Evolutionary conservation across 2,113 vertebrate species (phyloP).

Genomic region (Eubucco bourcierii): DNA sequence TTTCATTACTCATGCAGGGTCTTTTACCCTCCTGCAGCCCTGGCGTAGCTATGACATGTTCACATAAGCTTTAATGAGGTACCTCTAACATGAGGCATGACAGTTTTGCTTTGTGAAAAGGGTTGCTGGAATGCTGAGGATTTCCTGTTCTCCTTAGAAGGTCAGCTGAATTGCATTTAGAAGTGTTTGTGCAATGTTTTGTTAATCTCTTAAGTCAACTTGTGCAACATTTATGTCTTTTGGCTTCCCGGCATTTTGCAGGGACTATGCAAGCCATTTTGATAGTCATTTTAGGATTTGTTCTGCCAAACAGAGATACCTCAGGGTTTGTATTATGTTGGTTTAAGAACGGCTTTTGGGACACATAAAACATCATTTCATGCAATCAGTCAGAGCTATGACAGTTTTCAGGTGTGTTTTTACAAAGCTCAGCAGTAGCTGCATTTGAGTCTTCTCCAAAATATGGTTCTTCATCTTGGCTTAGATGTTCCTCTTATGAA

Average conservation of each 20-base stretch:
- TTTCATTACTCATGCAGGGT: neutral
- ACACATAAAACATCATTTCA: neutral
- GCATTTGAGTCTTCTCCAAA: neutral
- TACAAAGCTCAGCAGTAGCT: neutral
- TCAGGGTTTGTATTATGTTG: neutral
- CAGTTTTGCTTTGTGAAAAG: neutral
- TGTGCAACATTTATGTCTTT: neutral
- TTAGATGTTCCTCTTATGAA: neutral
- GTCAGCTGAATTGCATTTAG: neutral
- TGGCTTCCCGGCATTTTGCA: neutral
- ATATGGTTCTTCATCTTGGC: neutral
- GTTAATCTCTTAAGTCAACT: neutral
- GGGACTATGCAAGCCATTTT: neutral
- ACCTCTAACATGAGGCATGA: neutral
- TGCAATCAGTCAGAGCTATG: neutral
- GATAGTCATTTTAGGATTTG: neutral
- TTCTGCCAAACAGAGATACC: neutral
- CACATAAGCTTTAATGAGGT: neutral
- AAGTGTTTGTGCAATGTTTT: neutral
- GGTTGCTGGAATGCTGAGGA: neutral
- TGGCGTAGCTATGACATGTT: fast-evolving
- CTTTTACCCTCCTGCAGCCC: neutral
- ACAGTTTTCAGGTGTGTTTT: neutral
- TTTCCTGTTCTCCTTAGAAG: neutral
- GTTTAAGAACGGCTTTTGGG: neutral